phyloP scores from a whole-genome alignment of 2,113 vertebrate genomes.

The Sceloporus undulatus region DNA sequence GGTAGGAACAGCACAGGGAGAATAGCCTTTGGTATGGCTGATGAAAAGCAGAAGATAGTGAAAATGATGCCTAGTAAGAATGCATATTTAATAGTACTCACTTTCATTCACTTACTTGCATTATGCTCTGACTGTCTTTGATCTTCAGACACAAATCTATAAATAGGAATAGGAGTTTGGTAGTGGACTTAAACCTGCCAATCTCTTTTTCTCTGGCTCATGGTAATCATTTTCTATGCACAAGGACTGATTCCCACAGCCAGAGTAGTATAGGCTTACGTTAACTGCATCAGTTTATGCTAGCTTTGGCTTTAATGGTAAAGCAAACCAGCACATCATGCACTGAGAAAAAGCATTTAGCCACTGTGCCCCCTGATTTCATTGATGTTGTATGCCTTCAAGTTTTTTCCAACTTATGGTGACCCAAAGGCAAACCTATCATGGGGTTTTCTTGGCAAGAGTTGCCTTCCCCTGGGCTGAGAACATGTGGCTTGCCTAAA shows the following conservation, averaged over 20 bases:
- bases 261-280: not conserved
- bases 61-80: conserved; percentile 2
- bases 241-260: not conserved
- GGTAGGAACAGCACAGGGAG: not conserved
- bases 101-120: not conserved
- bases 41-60: conserved; percentile 25
- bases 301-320: not conserved
- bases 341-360: not conserved
- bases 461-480: no score
- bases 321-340: not conserved
- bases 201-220: conserved; percentile 37
- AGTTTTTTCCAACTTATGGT: no score
- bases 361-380: not conserved
- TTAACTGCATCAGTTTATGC: not conserved
- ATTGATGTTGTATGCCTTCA: no score
- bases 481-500: no score
- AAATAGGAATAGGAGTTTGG: conserved; percentile 14
- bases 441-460: no score
- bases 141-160: conserved; percentile 13
- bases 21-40: not conserved
- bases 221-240: not conserved
- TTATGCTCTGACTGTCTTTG: not conserved
- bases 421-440: no score
- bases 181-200: not conserved
- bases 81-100: conserved; percentile 11